Percentiles rank a stretch among this genome's conserved stretches.
phyloP scores from a whole-genome alignment of 2,797 vertebrate species.

The Nasua narica region DNA sequence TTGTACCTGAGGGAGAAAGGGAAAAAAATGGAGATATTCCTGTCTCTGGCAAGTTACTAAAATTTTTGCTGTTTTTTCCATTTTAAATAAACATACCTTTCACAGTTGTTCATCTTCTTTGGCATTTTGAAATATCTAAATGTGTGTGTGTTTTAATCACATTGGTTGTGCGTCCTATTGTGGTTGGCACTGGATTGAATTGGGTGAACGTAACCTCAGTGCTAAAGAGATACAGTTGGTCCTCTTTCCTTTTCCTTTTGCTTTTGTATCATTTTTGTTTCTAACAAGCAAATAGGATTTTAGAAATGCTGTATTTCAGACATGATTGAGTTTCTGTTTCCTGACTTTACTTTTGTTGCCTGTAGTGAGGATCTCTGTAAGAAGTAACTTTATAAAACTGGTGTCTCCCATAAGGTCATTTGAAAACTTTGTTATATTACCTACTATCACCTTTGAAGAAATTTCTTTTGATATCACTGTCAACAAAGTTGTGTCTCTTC shows the following conservation, averaged over 20 bases:
- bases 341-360: not conserved
- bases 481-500: not conserved
- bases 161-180: not conserved
- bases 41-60: not conserved
- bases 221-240: not conserved
- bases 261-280: not conserved
- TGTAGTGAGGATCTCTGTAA: not conserved
- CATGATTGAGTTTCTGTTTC: not conserved
- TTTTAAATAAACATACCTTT: slow-evolving; percentile 3
- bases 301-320: not conserved
- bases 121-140: not conserved
- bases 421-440: not conserved
- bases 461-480: not conserved
- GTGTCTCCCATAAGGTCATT: not conserved
- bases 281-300: not conserved
- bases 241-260: not conserved
- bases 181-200: not conserved
- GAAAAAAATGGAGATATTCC: not conserved
- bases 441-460: not conserved
- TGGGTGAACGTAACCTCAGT: not conserved
- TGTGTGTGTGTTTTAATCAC: not conserved
- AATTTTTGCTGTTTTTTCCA: not conserved
- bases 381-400: slow-evolving; percentile 2
- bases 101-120: not conserved
- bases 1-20: not conserved